Evolutionary conservation across 2,888 invertebrate species (phyloP).

Genomic region (Ormyrus rosae): DNA sequence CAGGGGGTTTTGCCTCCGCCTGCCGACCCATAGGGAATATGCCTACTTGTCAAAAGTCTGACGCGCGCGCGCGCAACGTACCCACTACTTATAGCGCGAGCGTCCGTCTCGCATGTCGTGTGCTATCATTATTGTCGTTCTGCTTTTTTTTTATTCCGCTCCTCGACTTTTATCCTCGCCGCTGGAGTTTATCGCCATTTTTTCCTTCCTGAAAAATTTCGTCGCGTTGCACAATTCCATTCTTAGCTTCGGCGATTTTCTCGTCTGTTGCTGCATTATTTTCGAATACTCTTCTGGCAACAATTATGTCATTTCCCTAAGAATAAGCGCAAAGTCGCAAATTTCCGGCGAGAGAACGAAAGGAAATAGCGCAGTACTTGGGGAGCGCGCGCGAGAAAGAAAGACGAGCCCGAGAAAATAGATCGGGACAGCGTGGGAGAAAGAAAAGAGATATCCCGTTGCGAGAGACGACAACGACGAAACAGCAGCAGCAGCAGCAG

Average conservation of each 20-base stretch:
- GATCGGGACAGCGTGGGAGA: slow-evolving; percentile 56
- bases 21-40: background rate
- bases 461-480: slow-evolving; percentile 18
- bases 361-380: background rate
- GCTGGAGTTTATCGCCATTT: too few species aligned
- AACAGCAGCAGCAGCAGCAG: background rate
- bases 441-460: slow-evolving; percentile 54
- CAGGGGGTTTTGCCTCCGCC: background rate
- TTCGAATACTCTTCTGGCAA: too few species aligned
- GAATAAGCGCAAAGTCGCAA: too few species aligned
- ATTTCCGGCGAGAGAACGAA: slow-evolving; percentile 3
- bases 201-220: too few species aligned
- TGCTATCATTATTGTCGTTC: background rate
- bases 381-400: background rate
- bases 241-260: too few species aligned
- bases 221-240: too few species aligned
- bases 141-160: background rate
- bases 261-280: too few species aligned
- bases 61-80: background rate
- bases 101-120: background rate
- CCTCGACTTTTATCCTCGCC: background rate
- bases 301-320: too few species aligned
- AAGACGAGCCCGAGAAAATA: slow-evolving; percentile 52
- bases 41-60: slow-evolving; percentile 24
- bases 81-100: background rate